Evolutionary conservation across 2,113 vertebrate species (phyloP), one percentile per base, ranked within the genome.

Genomic region (Sorex fumeus): DNA sequence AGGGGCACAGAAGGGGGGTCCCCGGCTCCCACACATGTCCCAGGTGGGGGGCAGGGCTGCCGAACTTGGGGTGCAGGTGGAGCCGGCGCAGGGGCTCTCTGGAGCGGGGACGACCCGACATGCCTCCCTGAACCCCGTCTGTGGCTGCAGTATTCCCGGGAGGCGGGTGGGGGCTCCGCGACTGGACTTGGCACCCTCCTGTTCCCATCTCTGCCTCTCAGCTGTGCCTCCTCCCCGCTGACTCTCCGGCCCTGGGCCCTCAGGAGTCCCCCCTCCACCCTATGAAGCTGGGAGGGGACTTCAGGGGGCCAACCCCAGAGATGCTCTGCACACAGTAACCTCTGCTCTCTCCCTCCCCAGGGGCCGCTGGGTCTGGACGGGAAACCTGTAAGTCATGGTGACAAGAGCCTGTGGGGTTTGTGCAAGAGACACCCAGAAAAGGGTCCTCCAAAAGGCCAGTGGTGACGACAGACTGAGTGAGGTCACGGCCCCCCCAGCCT

Each of bases 301-400:
- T 3, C 50, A 13, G 50, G 53, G 53, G 53, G 18, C 12, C 13
- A 53, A 53, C 10, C 50, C 53, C 53, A 69, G 8, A 47, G 40
- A 19, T 32, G 9, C 11, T 15, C 40, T 71, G 75, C 27, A 0
- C 36, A 3, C 77, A 64, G 70, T 96, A 66, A 96, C 66, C 40
- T 66, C 66, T 80, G 45, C 64, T 91, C 32, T 91, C 47, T 93
- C 71, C 96, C 90, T 92, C 96, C 97, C 74, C 97, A 99, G 99
- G 99, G 99, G 78, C 99, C 99, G 13, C 98, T 99, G 93, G 99
- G 99, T 94, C 96, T 99, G 98, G 99, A 99, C 96, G 99, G 99
- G 94, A 99, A 99, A 97, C 99, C 99, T 25, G 99, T 99, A 98
- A 99, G 99, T 99, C 97, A 89, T 32, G 12, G 40, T 40, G 40